phyloP scores from a whole-genome alignment of 2,888 invertebrate species.

The Drymonia ruficornis region DNA sequence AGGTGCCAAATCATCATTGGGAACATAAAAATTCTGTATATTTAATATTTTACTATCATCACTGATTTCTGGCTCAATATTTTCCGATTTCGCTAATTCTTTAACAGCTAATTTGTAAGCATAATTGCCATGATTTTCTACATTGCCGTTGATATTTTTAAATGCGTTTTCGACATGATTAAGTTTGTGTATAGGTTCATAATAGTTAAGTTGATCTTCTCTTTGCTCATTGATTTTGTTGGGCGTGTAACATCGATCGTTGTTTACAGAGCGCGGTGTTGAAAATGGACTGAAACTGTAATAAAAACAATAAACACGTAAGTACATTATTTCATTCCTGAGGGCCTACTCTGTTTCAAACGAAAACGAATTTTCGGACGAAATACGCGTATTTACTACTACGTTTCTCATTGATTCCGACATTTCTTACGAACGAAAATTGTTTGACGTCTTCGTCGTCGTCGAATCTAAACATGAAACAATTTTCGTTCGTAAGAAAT shows the following conservation, averaged over 20 bases:
- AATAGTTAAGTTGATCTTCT: conserved; percentile 25
- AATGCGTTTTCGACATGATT: conserved; percentile 14
- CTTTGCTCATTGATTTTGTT: conserved; percentile 37
- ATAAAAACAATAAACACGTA: neutral
- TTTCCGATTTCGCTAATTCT: conserved; percentile 14
- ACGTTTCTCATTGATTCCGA: too few species aligned
- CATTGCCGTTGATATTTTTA: conserved; percentile 4
- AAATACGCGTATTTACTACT: too few species aligned
- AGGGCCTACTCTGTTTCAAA: too few species aligned
- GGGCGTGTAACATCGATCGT: conserved; percentile 57
- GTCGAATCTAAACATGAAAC: too few species aligned
- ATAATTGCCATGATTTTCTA: neutral
- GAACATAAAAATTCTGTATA: conserved; percentile 18
- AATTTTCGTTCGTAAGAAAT: too few species aligned
- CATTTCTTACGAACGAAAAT: too few species aligned
- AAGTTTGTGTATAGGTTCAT: conserved; percentile 11
- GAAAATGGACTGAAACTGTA: conserved; percentile 68
- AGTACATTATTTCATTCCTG: too few species aligned
- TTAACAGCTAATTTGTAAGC: conserved; percentile 15
- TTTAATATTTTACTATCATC: conserved; percentile 1
- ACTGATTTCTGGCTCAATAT: conserved; percentile 9
- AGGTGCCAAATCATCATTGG: conserved; percentile 14
- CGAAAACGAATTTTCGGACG: too few species aligned
- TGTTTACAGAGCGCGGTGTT: conserved; percentile 55
- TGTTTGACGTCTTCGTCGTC: too few species aligned